These are phyloP conservation scores for Mastigias papua DNA, from an alignment of 30 jellyfish, hydroid and myxozoan genomes.

Conservation along the genomic window DNA sequence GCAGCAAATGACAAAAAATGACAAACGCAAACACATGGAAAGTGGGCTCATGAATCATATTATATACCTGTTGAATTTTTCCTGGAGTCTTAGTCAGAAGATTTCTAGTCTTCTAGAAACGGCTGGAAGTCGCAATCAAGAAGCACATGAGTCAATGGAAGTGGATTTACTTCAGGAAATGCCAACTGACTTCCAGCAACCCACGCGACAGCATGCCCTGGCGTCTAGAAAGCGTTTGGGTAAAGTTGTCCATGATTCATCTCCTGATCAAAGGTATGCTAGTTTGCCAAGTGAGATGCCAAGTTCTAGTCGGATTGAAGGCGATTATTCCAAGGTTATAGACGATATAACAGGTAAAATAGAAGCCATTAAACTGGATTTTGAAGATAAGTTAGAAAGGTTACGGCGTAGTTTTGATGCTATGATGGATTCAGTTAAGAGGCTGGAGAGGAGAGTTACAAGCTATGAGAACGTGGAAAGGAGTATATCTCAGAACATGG, in stretches of 20 bases:
- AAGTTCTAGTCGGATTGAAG: background rate
- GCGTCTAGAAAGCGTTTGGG: slow-evolving; percentile 3
- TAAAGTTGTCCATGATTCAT: slow-evolving; percentile 18
- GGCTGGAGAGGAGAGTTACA: slow-evolving; percentile 17
- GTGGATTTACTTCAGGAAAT: background rate
- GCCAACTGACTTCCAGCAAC: background rate
- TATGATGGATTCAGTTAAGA: slow-evolving; percentile 26
- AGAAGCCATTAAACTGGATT: slow-evolving; percentile 28
- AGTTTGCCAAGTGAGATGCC: slow-evolving; percentile 15
- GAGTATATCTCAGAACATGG: slow-evolving; percentile 31
- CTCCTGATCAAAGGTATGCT: background rate
- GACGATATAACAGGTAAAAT: background rate
- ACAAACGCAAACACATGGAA: slow-evolving; percentile 70
- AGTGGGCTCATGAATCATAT: slow-evolving; percentile 42
- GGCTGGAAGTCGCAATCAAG: background rate
- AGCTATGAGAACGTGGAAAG: slow-evolving; percentile 18
- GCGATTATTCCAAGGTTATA: background rate
- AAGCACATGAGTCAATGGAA: background rate
- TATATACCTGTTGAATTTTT: slow-evolving; percentile 38
- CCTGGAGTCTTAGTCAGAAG: slow-evolving; percentile 4
- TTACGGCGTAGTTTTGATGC: slow-evolving; percentile 55
- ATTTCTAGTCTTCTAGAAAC: background rate
- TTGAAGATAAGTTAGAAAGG: slow-evolving; percentile 25
- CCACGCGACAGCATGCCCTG: background rate
- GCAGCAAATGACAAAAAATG: slow-evolving; percentile 74